Evolutionary conservation across 2,797 vertebrate species (phyloP), one percentile per base, ranked within the genome.

Genomic region (Pseudotriccus pelzelni): DNA sequence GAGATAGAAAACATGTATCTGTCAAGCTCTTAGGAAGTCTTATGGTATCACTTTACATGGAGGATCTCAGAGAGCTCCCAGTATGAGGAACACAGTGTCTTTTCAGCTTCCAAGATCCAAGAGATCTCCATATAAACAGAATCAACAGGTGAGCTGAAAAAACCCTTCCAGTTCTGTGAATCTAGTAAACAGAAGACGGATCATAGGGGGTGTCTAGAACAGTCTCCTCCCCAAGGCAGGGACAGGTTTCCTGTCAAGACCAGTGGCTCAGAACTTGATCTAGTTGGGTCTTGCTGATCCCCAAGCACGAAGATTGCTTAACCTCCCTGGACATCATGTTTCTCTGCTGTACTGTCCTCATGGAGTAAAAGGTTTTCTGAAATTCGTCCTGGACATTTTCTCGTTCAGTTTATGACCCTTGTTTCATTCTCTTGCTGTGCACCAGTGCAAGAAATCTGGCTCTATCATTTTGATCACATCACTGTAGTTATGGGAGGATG

Each of bases 191-290:
- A 76, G 9, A 73, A 59, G 9, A 36, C 20, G 11, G 4, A 56
- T 15, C 9, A 28, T 4, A 49, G 9, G 0, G 2, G 0, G 0
- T 62, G 14, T 58, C 16, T 46, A 21, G 6, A 20, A 37, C 25
- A 81, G 14, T 12, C 23, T 69, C 16, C 37, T 83, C 27, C 27
- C 62, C 32, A 80, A 50, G 44, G 16, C 8, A 44, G 28, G 19
- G 22, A 56, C 37, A 85, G 7, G 6, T 82, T 9, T 79, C 36
- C 46, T 7, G 7, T 39, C 60, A 69, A 17, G 6, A 37, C 22
- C 78, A 14, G 27, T 25, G 46, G n/a, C 10, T 84, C 36, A 67
- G 27, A 27, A 9, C 18, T 62, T 59, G 16, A 50, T n/a, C 28
- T 30, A 17, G 8, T 12, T 58, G 16, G 12, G 8, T 62, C n/a